Conservation (phyloP, 2,797 vertebrate genomes). For the Pelodytes ibericus region DNA sequence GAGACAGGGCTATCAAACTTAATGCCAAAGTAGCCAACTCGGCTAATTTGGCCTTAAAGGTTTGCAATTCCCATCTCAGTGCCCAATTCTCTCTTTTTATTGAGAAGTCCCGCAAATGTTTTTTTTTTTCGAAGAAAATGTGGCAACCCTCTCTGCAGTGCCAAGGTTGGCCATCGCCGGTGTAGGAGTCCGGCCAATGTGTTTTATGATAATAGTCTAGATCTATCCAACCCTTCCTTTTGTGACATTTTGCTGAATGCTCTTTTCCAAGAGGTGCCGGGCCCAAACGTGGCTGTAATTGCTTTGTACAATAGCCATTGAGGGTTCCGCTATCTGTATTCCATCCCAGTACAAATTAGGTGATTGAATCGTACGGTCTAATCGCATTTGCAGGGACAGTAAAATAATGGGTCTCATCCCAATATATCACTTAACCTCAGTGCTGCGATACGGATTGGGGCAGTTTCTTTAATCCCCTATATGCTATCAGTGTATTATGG, state of each 20-base stretch:
- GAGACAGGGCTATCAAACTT: no score
- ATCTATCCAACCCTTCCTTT: neutral
- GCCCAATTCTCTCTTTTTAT: no score
- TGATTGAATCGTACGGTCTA: slow-evolving; percentile 51
- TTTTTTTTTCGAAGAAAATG: no score
- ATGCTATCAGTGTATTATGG: slow-evolving; percentile 55
- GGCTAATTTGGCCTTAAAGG: no score
- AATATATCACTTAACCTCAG: slow-evolving; percentile 55
- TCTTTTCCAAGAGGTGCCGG: neutral
- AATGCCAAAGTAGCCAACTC: no score
- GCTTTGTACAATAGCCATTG: slow-evolving; percentile 6
- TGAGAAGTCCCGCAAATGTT: no score
- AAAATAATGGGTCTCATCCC: slow-evolving; percentile 56
- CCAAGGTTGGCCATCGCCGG: no score
- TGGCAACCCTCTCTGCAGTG: no score
- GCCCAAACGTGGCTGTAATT: slow-evolving; percentile 27
- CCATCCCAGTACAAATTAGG: slow-evolving; percentile 42
- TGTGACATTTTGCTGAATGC: neutral
- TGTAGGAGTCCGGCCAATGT: neutral
- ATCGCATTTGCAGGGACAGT: slow-evolving; percentile 48
- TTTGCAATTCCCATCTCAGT: no score
- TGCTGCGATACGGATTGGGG: slow-evolving; percentile 57
- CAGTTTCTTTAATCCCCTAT: slow-evolving; percentile 54
- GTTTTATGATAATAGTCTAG: neutral
- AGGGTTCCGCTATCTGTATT: slow-evolving; percentile 38